Percentiles rank a stretch among this genome's conserved stretches.
Conservation (phyloP, 1,140 invertebrate species). For the Dreissena rostriformis region DNA sequence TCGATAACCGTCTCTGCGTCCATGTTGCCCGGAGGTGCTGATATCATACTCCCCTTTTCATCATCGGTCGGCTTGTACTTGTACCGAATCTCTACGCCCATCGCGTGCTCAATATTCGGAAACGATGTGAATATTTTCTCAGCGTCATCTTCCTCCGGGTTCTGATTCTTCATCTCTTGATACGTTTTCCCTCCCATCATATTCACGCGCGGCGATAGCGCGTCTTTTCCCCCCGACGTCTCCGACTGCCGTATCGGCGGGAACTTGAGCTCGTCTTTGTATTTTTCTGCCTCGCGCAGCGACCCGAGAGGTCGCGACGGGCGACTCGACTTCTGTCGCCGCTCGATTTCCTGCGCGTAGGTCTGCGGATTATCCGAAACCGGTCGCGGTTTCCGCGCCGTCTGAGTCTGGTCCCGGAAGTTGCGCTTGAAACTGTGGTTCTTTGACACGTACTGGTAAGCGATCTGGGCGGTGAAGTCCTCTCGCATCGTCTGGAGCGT, state of each 20-base stretch:
- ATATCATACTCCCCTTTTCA: conserved; percentile 5
- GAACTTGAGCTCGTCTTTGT: conserved; percentile 47
- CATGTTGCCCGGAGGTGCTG: conserved; percentile 19
- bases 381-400: conserved; percentile 16
- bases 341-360: conserved; percentile 34
- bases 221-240: background rate
- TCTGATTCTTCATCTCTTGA: background rate
- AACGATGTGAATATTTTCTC: conserved; percentile 14
- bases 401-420: conserved; percentile 15
- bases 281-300: conserved; percentile 16
- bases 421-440: conserved; percentile 46
- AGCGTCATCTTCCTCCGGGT: background rate
- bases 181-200: conserved; percentile 35
- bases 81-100: conserved; percentile 43
- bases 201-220: conserved; percentile 15
- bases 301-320: conserved; percentile 39
- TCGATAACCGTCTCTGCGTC: conserved; percentile 2
- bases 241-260: conserved; percentile 15
- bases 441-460: conserved; percentile 53
- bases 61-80: conserved; percentile 9
- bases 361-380: conserved; percentile 32
- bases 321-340: background rate
- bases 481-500: conserved; percentile 28
- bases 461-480: conserved; percentile 45
- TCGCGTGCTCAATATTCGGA: conserved; percentile 42